Evolutionary conservation across 2,797 vertebrate genomes (phyloP).

Genomic region (Semaprochilodus insignis): DNA sequence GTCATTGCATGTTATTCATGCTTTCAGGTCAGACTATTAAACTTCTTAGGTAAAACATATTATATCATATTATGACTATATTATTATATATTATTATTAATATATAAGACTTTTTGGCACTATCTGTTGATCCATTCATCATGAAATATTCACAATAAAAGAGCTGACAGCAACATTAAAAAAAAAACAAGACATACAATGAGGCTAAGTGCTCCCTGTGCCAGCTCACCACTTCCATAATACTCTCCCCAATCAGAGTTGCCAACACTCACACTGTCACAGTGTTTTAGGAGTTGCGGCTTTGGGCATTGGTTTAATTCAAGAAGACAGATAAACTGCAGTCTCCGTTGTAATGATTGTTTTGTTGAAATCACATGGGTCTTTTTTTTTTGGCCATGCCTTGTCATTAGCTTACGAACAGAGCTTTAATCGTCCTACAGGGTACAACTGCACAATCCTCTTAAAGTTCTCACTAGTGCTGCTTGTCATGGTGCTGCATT

Average conservation of each 20-base stretch:
- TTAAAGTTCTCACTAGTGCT: conserved; percentile 38
- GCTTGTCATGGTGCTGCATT: conserved; percentile 37
- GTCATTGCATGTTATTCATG: neutral
- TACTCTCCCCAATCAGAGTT: neutral
- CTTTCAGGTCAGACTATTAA: no score
- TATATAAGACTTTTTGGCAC: neutral
- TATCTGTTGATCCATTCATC: neutral
- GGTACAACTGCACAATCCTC: neutral
- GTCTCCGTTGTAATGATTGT: conserved; percentile 36
- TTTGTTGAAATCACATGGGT: conserved; percentile 8
- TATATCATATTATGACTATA: no score
- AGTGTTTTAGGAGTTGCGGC: neutral
- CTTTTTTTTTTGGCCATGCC: conserved; percentile 23
- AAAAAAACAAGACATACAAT: neutral
- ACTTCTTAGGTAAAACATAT: no score
- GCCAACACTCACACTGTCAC: neutral
- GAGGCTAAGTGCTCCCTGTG: conserved; percentile 30
- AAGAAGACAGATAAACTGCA: neutral
- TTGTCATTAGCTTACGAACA: conserved; percentile 22
- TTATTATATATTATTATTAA: no score
- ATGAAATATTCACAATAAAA: neutral
- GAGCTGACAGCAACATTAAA: neutral
- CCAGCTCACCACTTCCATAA: neutral
- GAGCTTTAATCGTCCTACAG: neutral
- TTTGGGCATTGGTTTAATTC: conserved; percentile 25